Evolutionary conservation across 2,888 invertebrate genomes (phyloP), one percentile per base, ranked within the genome.

Genomic region (Metallyticus violacea): DNA sequence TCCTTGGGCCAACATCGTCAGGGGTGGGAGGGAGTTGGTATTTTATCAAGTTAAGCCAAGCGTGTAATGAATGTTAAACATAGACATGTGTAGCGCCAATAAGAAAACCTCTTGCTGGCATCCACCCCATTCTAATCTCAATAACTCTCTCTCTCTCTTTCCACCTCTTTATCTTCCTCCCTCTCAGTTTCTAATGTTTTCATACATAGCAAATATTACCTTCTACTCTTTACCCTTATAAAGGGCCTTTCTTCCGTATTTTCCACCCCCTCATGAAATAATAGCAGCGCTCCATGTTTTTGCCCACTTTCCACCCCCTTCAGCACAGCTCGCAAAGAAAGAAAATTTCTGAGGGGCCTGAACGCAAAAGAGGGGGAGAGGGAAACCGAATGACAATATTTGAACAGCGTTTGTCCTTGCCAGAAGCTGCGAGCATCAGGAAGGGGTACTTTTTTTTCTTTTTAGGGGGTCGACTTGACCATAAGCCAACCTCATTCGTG

Each of bases 1-100:
- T 62, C 15, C 40, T 62, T 62, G 40, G 15, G 40, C 40, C 40
- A 15, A 62, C n/a, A n/a, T n/a, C n/a, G n/a, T n/a, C n/a, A n/a
- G n/a, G 26, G 27, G 82, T 26, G 40, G 76, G 76, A 27, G 80
- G 27, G 27, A 27, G 82, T 62, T 26, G 62, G 82, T 76, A 76
- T 85, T 83, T 77, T 83, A 83, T 83, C 87, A 83, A 85, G 86
- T 77, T 29, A 82, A 87, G 79, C 86, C 85, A 85, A 85, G 87
- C 88, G 86, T 86, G 88, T 88, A 88, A 88, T 88, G 88, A 88
- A 88, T 88, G 88, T 88, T 88, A 88, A 88, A 88, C 85, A 83
- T 83, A 88, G 85, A 85, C 88, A 87, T 86, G 86, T 87, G 88
- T 80, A 86, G 30, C 78, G 79, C 85, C 25, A 76, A 80, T 85